phyloP scores from a whole-genome alignment of 1,140 invertebrate genomes.

The Bombus waltoni region DNA sequence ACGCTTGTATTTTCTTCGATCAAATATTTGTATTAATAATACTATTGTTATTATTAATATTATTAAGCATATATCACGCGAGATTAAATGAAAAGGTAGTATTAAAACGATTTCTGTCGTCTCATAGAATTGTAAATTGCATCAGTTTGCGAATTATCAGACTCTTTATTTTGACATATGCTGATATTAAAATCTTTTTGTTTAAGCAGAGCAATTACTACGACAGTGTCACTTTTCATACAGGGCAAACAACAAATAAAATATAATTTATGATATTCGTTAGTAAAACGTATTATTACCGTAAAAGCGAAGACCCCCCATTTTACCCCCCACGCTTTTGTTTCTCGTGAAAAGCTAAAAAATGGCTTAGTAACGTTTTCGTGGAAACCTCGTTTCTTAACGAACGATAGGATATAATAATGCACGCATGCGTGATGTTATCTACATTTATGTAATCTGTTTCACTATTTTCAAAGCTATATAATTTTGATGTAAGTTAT shows the following conservation, averaged over 20 bases:
- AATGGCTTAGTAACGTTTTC: not conserved
- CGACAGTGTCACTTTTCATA: too few species aligned
- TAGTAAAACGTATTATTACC: too few species aligned
- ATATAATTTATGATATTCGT: too few species aligned
- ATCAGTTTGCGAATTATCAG: not conserved
- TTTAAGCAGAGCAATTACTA: not conserved
- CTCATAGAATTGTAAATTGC: not conserved
- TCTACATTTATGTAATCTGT: not conserved
- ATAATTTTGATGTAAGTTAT: not conserved
- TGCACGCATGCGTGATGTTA: constrained; percentile 12
- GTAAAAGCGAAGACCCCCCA: too few species aligned
- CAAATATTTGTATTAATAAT: not conserved
- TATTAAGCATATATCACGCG: too few species aligned
- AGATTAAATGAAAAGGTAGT: not conserved
- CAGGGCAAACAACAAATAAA: too few species aligned
- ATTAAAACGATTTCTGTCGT: not conserved
- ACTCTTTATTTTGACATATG: not conserved
- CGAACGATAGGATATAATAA: too few species aligned
- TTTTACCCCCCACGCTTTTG: too few species aligned
- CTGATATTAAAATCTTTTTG: not conserved
- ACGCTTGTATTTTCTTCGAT: not conserved
- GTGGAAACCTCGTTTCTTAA: not conserved
- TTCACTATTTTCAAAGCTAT: not conserved
- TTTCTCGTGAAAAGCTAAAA: not conserved
- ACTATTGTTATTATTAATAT: too few species aligned